Conservation (phyloP, 2,797 vertebrate species). For the Platyrinchus mystaceus region DNA sequence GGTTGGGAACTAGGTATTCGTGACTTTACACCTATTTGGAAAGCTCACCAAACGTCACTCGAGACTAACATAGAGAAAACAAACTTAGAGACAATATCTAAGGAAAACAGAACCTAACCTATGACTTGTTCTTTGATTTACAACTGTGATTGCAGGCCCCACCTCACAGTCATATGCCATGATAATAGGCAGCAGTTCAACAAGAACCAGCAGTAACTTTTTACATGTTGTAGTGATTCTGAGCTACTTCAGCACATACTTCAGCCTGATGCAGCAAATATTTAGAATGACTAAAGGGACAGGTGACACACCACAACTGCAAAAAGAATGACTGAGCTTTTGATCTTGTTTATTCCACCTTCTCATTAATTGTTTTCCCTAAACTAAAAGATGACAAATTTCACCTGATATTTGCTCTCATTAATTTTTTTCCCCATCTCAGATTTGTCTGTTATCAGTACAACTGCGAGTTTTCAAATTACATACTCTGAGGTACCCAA, state of each 20-base stretch:
- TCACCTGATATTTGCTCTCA: neutral
- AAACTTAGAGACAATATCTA: conserved; percentile 63
- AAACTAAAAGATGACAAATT: neutral
- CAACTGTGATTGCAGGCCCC: conserved; percentile 53
- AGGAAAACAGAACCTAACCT: conserved; percentile 61
- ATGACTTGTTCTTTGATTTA: conserved; percentile 66
- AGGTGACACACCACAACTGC: neutral
- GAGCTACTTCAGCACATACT: conserved; percentile 34
- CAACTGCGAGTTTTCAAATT: neutral
- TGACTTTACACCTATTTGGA: conserved; percentile 10
- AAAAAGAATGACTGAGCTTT: neutral
- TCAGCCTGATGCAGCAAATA: conserved; percentile 21
- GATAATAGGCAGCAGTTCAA: conserved; percentile 49
- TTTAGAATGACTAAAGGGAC: neutral
- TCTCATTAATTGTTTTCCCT: neutral
- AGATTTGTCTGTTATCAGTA: neutral
- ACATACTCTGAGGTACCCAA: neutral
- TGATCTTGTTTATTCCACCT: neutral
- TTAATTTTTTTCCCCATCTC: neutral
- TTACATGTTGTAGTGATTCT: neutral
- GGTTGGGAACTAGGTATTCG: neutral
- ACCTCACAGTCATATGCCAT: conserved; percentile 50
- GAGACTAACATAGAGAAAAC: neutral
- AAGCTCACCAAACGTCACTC: neutral
- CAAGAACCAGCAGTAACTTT: neutral